These are phyloP conservation scores for Plutomurus gul DNA, from an alignment of 1,140 invertebrate genomes.

Conservation along the genomic window DNA sequence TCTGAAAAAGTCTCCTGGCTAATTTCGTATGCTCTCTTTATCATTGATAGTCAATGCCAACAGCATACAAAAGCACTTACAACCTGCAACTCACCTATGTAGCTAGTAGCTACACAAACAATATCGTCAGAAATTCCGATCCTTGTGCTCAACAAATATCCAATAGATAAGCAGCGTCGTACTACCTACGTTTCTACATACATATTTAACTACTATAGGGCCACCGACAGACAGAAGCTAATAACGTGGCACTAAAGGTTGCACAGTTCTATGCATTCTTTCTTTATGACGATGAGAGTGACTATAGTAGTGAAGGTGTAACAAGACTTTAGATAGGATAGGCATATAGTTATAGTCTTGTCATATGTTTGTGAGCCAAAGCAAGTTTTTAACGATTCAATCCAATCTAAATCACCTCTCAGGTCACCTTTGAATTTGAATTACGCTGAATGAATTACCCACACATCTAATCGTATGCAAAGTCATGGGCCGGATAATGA, in stretches of 20 bases:
- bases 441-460: background rate
- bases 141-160: too few relatives aligned
- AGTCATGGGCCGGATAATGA: background rate
- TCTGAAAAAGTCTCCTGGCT: background rate
- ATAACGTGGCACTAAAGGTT: too few relatives aligned
- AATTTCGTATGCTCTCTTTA: constrained; percentile 2
- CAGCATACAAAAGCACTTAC: background rate
- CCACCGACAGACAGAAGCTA: too few relatives aligned
- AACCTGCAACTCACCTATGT: background rate
- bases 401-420: background rate
- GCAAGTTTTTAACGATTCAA: background rate
- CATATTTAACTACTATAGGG: too few relatives aligned
- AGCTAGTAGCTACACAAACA: too few relatives aligned
- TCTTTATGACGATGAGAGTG: background rate
- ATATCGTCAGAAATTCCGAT: too few relatives aligned
- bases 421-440: constrained; percentile 7
- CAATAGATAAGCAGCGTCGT: too few relatives aligned
- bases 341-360: background rate
- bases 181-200: too few relatives aligned
- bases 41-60: constrained; percentile 9
- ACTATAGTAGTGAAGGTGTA: background rate
- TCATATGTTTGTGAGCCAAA: background rate
- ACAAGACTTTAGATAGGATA: background rate
- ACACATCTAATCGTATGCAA: background rate
- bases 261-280: too few relatives aligned